These are phyloP conservation scores for Hipposideros armiger DNA, from an alignment of 2,113 vertebrate genomes.

Conservation along the genomic window DNA sequence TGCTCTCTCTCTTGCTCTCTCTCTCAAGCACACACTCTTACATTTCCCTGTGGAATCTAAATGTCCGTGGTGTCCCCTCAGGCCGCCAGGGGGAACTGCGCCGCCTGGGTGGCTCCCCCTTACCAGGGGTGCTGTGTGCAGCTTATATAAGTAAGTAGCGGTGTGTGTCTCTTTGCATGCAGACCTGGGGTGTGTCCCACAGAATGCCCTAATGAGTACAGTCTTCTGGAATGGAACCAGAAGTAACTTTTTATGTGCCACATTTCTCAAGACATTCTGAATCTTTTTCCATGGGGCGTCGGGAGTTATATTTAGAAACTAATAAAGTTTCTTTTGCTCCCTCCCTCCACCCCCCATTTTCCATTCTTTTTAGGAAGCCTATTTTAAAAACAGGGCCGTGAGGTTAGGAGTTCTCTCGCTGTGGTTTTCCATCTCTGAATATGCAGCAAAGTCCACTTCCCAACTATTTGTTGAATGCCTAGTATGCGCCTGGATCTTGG, in stretches of 20 bases:
- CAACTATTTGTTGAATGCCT: conserved; percentile 54
- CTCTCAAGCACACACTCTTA: not conserved
- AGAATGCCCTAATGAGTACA: conserved; percentile 64
- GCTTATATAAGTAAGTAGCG: conserved; percentile 9
- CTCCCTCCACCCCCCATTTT: conserved; percentile 37
- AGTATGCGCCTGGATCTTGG: not conserved
- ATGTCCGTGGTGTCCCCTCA: conserved; percentile 15
- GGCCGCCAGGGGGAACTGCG: not conserved
- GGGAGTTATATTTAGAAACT: conserved; percentile 87
- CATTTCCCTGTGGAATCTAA: conserved; percentile 61
- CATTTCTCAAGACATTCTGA: conserved; percentile 74
- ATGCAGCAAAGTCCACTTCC: conserved; percentile 53
- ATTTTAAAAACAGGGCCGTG: conserved; percentile 79
- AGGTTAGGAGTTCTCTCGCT: conserved; percentile 74
- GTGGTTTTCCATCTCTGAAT: conserved; percentile 41
- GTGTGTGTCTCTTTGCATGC: conserved; percentile 71
- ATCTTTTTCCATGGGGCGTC: conserved; percentile 84
- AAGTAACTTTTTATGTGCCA: conserved; percentile 68
- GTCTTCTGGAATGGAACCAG: conserved; percentile 79
- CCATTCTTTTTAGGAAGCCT: conserved; percentile 65
- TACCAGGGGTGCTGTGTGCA: not conserved
- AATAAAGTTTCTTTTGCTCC: conserved; percentile 72
- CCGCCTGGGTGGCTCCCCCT: not conserved
- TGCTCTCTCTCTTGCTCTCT: not conserved
- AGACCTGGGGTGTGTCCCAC: conserved; percentile 54